These are phyloP conservation scores for Drosophila miranda DNA, from an alignment of 1,140 invertebrate genomes.

Conservation along the genomic window DNA sequence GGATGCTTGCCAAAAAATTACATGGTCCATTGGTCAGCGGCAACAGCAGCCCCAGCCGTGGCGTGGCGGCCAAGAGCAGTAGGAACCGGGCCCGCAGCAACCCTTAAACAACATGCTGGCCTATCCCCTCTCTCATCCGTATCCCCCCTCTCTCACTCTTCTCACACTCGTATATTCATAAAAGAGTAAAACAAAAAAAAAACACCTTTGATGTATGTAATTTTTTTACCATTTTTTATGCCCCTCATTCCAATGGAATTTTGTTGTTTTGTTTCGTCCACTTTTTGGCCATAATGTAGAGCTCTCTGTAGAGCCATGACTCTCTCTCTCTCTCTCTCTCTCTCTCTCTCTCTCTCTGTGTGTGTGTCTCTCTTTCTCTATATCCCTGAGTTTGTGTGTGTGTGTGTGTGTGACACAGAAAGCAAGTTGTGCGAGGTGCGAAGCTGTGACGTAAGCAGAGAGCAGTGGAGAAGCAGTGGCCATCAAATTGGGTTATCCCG, in stretches of 20 bases:
- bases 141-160: neutral
- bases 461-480: conserved; percentile 37
- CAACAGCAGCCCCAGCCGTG: conserved; percentile 38
- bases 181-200: conserved; percentile 28
- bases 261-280: conserved; percentile 41
- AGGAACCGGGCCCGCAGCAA: conserved; percentile 31
- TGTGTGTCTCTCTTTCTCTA: conserved; percentile 19
- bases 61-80: conserved; percentile 6
- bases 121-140: neutral
- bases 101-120: conserved; percentile 49
- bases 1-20: conserved; percentile 79
- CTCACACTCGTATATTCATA: conserved; percentile 66
- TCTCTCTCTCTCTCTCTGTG: conserved; percentile 6
- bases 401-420: conserved; percentile 68
- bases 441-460: conserved; percentile 75
- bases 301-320: neutral
- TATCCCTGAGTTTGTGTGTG: conserved; percentile 20
- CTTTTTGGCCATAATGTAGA: conserved; percentile 53
- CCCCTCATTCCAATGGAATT: conserved; percentile 42
- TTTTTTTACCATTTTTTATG: conserved; percentile 75
- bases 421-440: conserved; percentile 73
- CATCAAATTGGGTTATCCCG: conserved; percentile 74
- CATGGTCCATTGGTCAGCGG: conserved; percentile 74
- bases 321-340: conserved; percentile 10
- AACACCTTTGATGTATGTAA: conserved; percentile 80